These are phyloP conservation scores for Diorhabda carinulata DNA, from an alignment of 1,140 invertebrate species.

Conservation along the genomic window DNA sequence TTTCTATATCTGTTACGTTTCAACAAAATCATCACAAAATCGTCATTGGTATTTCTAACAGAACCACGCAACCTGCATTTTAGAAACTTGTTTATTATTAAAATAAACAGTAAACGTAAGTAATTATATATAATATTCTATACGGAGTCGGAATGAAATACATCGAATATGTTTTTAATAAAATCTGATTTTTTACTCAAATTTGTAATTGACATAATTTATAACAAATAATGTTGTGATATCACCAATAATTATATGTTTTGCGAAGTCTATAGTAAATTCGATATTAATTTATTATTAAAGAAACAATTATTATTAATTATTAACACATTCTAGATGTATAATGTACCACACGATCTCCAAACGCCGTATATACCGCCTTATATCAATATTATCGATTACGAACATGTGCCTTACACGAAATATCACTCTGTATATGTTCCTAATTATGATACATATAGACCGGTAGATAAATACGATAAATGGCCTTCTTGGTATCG, in stretches of 20 bases:
- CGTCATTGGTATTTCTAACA: conserved; percentile 9
- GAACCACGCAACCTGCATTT: background rate
- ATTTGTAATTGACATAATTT: no score
- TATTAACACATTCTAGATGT: conserved; percentile 1
- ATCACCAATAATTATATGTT: no score
- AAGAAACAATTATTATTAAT: no score
- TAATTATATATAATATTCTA: no score
- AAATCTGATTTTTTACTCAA: no score
- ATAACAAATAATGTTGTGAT: no score
- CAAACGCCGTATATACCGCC: conserved; percentile 20
- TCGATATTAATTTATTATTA: no score
- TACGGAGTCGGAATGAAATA: no score
- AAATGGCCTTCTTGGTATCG: conserved; percentile 28
- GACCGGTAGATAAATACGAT: conserved; percentile 27
- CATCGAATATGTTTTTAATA: no score
- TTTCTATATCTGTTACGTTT: conserved; percentile 14
- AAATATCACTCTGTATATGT: conserved; percentile 28
- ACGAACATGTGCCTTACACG: conserved; percentile 25
- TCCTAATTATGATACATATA: conserved; percentile 28
- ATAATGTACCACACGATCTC: conserved; percentile 23
- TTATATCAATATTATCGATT: conserved; percentile 22
- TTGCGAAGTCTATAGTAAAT: no score
- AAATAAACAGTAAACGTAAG: no score
- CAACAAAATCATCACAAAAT: conserved; percentile 3
- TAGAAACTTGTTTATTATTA: no score